Evolutionary conservation across 2,113 vertebrate species (phyloP), one percentile per base, ranked within the genome.

Genomic region (Etheostoma spectabile): DNA sequence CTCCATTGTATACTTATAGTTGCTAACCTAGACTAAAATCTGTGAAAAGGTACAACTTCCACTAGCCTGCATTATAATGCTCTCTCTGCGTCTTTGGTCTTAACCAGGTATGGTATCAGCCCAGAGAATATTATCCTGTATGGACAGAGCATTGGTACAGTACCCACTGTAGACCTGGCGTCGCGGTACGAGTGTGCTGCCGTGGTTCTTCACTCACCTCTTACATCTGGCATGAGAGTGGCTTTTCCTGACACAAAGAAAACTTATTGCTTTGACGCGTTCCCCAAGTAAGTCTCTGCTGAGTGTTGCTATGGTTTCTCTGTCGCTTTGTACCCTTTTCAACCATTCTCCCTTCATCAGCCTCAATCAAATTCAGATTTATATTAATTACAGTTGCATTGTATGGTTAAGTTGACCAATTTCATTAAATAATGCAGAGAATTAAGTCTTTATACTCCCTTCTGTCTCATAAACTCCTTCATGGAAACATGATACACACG

Each of bases 201-300:
- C 0, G 98, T 99, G 2, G 95, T 99, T 61, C 95, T 99, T 56
- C 98, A 99, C 86, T 99, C 98, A 0, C 97, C 98, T 0, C 95
- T 99, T 66, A 98, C 97, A 27, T 99, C 98, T 0, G 98, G 98
- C 92, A 99, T 99, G 97, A 94, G 98, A 59, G 98, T 99, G 6
- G 98, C 97, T 83, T 99, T 99, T 90, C 98, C 98, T 0, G 98
- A 99, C 74, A 99, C 98, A 72, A 99, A 97, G 96, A 99, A 99
- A 94, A 99, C 98, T 16, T 99, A 99, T 83, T 99, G 98, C 94
- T 99, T 99, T 0, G 98, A 99, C 30, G 98, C 97, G 35, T 99
- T 99, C 90, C 97, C 97, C 87, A 99, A 98, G 98, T 99, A 93
- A 96, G 97, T 92, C 12, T 52, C 61, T 46, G 21, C 6, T 33